Conservation (phyloP, 2,113 vertebrate species). For the Carettochelys insculpta region DNA sequence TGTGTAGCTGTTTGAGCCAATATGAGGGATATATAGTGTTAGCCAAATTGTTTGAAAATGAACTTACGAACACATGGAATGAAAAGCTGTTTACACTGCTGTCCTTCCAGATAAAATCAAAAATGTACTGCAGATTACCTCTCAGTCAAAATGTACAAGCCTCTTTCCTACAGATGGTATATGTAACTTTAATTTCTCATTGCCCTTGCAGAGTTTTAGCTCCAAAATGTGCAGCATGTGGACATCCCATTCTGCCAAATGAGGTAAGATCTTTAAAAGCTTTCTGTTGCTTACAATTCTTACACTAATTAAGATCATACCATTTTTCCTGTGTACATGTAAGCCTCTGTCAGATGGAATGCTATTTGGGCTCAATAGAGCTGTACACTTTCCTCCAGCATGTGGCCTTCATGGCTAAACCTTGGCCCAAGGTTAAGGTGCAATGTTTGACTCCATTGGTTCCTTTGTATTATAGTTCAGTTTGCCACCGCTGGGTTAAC, state of each 20-base stretch:
- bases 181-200: not conserved
- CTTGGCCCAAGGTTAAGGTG: not conserved
- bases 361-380: not conserved
- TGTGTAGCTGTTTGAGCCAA: not conserved
- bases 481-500: not conserved
- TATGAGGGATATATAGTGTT: not conserved
- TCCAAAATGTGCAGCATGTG: conserved; percentile 93
- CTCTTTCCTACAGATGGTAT: not conserved
- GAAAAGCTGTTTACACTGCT: not conserved
- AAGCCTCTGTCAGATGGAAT: fast-evolving
- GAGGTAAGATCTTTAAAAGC: conserved; percentile 86
- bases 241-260: conserved; percentile 91
- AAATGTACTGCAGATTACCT: not conserved
- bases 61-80: not conserved
- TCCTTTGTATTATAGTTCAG: not conserved
- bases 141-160: not conserved
- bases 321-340: not conserved
- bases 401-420: not conserved
- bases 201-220: conserved; percentile 86
- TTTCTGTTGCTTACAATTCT: not conserved
- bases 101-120: not conserved
- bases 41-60: not conserved
- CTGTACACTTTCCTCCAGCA: not conserved
- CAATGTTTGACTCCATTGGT: not conserved
- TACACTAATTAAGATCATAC: not conserved